These are phyloP conservation scores for Thymelicus acteon DNA, from an alignment of 2,888 invertebrate species.

Conservation along the genomic window DNA sequence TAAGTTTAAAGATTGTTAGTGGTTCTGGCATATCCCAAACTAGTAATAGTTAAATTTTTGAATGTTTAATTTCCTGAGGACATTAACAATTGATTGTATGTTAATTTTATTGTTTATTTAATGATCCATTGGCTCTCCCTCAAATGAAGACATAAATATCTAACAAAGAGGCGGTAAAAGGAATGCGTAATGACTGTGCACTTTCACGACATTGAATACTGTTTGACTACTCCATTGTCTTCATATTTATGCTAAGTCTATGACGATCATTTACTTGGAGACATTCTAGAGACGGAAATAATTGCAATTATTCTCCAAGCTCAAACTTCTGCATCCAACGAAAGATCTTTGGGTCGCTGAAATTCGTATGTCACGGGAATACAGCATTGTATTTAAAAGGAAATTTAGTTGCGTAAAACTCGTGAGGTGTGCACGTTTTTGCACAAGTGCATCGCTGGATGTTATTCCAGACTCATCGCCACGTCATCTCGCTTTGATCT, in stretches of 20 bases:
- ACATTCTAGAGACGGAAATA: constrained; percentile 4
- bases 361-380: constrained; percentile 35
- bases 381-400: constrained; percentile 47
- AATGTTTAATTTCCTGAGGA: not conserved
- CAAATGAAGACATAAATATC: constrained; percentile 47
- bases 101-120: constrained; percentile 34
- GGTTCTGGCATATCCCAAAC: not conserved
- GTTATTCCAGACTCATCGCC: constrained; percentile 73
- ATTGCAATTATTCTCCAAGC: constrained; percentile 26
- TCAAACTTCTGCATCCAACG: constrained; percentile 36
- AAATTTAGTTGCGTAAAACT: constrained; percentile 44
- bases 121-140: constrained; percentile 19
- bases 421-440: constrained; percentile 45
- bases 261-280: constrained; percentile 42
- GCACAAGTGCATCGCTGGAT: constrained; percentile 62
- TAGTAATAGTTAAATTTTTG: not conserved
- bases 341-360: constrained; percentile 23
- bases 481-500: constrained; percentile 79
- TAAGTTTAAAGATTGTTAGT: too few species aligned
- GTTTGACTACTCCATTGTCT: constrained; percentile 61
- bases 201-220: constrained; percentile 52
- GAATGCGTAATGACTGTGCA: constrained; percentile 58
- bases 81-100: constrained; percentile 25
- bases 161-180: constrained; percentile 49
- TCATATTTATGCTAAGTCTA: constrained; percentile 58